phyloP scores from a whole-genome alignment of 1,140 invertebrate genomes.

The Cydia strobilella region DNA sequence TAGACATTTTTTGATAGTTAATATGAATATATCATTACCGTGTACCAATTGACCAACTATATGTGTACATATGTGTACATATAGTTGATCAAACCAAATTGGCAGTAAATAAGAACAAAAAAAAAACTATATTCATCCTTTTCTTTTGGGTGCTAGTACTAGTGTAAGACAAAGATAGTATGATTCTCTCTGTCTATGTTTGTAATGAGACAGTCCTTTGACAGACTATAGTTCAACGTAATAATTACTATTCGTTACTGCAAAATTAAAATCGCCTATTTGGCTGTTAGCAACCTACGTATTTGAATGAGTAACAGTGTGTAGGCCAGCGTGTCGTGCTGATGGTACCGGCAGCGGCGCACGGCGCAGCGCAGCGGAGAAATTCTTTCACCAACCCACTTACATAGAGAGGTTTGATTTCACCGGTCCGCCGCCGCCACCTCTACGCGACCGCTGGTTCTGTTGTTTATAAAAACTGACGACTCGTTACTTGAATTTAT shows the following conservation, averaged over 20 bases:
- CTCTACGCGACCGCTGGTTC: constrained; percentile 30
- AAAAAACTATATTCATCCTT: too few relatives aligned
- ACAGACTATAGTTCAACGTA: neutral
- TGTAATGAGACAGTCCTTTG: too few relatives aligned
- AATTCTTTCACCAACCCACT: constrained; percentile 78
- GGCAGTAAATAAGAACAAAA: too few relatives aligned
- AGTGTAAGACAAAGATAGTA: too few relatives aligned
- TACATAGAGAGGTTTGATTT: constrained; percentile 68
- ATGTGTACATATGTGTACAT: too few relatives aligned
- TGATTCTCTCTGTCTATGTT: too few relatives aligned
- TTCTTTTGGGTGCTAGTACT: too few relatives aligned
- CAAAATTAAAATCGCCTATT: neutral
- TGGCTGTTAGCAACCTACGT: neutral
- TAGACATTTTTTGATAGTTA: neutral
- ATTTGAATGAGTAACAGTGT: neutral
- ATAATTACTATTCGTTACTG: neutral
- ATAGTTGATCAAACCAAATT: too few relatives aligned
- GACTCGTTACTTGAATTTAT: neutral
- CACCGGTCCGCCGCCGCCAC: constrained; percentile 53
- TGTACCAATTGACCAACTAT: too few relatives aligned
- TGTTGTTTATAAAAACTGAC: neutral
- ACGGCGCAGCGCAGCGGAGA: constrained; percentile 44
- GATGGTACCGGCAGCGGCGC: constrained; percentile 34
- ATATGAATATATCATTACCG: neutral
- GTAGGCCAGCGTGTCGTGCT: neutral